Evolutionary conservation across 30 jellyfish, hydroid and myxozoan species (phyloP), one percentile per base, ranked within the genome.

Genomic region (Nemopilema nomurai): DNA sequence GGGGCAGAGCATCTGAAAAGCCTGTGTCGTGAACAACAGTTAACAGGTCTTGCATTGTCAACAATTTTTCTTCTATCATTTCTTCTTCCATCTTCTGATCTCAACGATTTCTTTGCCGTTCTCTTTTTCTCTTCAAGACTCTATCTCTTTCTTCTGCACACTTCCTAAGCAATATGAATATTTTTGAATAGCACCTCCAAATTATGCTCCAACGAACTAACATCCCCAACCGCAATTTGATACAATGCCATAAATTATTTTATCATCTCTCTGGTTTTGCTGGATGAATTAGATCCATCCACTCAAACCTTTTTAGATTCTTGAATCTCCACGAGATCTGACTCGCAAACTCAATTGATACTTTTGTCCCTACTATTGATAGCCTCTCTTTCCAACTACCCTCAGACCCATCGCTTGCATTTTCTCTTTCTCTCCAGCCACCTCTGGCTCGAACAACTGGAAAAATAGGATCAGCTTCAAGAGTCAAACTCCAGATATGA

Each of bases 371-470:
- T 1, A 69, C 20, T 3, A 4, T 28, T 18, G 65, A 4, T 16
- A 69, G 20, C 65, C 13, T 23, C 24, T 6, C 7, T 29, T 20
- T 69, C 80, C 80, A 69, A 4, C 62, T 29, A 28, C 31, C 7
- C 8, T 29, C 16, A 1, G 80, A 69, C 16, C 80, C 80, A 29
- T 69, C 20, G 4, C 13, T 69, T 69, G 13, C 80, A 1, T 18
- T 3, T 6, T 69, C 80, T 18, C 13, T 28, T 69, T 8, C 80
- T 7, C 80, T 23, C 80, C 80, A 69, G 8, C 80, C 80, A 6
- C 13, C 16, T 69, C 80, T 69, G 7, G 49, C 31, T 28, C 80
- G 13, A 28, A 69, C 53, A 7, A 3, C 6, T 69, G 80, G 62
- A 20, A 69, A 18, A 7, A 6, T 29, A 18, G 80, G 80, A 23